Base-by-base conservation (phyloP, 2,888 invertebrate genomes). In the Cheiracanthium punctorium region DNA sequence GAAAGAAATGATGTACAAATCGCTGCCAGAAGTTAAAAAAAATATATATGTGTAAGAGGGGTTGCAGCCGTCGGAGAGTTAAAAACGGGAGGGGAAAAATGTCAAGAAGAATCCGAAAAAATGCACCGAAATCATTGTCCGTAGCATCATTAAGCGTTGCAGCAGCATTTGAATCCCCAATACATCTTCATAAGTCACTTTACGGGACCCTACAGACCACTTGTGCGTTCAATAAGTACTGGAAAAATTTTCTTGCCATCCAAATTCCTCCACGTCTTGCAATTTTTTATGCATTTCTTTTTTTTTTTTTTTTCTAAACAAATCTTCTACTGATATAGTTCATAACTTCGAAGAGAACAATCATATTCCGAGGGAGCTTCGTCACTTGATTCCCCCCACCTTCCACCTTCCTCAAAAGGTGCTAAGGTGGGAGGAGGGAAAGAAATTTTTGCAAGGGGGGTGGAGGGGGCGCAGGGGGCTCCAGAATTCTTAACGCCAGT, bases 151-250 rank as follows among this genome's bases (percentile, higher is more conserved):
- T 85, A 85, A 85, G 84, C 69, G 67, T 41, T 32, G 52, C 29
- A 30, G 41, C 43, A 71, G 67, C 52, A 58, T 70, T 52, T 33
- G 24, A 64, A 52, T 30, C 52, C 79, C 20, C 84, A 58, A 85
- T 79, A 77, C 84, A 79, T 80, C 79, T 85, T 79, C 84, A 85
- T 85, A 85, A 85, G 84, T 85, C 84, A 85, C 84, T 85, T 79
- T 79, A 79, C 84, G 52, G 79, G 79, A 77, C 74, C 84, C 29
- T 41, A 70, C 73, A 69, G 84, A 85, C 84, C 84, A 79, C 84
- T 65, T 69, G 41, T n/a, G 79, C 58, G 74, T 79, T 69, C 84
- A 85, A 85, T 85, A 85, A 85, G 69, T 85, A 85, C 79, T 41
- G 79, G 79, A 80, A 69, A 65, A 79, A 85, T 74, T 79, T 77